phyloP scores from a whole-genome alignment of 1,140 invertebrate species.

The Ceratina japonica region DNA sequence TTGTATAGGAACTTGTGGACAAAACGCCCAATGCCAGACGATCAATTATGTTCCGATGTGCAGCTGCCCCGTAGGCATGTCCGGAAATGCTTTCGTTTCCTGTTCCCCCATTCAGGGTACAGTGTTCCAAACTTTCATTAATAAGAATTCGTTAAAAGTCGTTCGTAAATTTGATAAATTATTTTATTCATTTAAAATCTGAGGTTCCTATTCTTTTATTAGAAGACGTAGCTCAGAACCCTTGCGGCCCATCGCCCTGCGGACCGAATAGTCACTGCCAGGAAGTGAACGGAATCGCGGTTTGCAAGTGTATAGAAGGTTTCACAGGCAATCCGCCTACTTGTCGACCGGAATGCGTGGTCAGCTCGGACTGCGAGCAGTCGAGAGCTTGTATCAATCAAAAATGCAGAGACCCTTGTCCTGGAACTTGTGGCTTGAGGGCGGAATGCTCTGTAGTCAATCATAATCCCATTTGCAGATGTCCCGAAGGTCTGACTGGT shows the following conservation, averaged over 20 bases:
- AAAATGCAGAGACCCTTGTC: conserved; percentile 87
- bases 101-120: conserved; percentile 78
- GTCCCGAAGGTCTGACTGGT: conserved; percentile 81
- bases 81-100: conserved; percentile 85
- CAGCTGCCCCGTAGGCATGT: conserved; percentile 83
- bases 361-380: conserved; percentile 84
- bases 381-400: conserved; percentile 86
- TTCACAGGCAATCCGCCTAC: conserved; percentile 87
- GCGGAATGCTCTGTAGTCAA: conserved; percentile 84
- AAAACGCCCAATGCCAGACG: conserved; percentile 85
- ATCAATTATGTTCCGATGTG: conserved; percentile 86
- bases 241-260: conserved; percentile 81
- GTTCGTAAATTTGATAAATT: too few relatives aligned
- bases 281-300: conserved; percentile 83
- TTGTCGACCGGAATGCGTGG: conserved; percentile 85
- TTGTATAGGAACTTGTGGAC: conserved; percentile 83
- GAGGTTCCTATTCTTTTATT: background rate
- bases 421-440: conserved; percentile 84
- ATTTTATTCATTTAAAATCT: background rate
- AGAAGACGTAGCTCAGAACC: conserved; percentile 2
- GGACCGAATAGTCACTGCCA: conserved; percentile 87
- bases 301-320: conserved; percentile 86
- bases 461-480: conserved; percentile 84
- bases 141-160: background rate
- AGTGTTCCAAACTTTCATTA: conserved; percentile 75